A percentile compares a stretch with the other conserved stretches of the same genome.
Evolutionary conservation across 1,140 invertebrate genomes (phyloP).

Genomic region (Bactericera cockerelli): DNA sequence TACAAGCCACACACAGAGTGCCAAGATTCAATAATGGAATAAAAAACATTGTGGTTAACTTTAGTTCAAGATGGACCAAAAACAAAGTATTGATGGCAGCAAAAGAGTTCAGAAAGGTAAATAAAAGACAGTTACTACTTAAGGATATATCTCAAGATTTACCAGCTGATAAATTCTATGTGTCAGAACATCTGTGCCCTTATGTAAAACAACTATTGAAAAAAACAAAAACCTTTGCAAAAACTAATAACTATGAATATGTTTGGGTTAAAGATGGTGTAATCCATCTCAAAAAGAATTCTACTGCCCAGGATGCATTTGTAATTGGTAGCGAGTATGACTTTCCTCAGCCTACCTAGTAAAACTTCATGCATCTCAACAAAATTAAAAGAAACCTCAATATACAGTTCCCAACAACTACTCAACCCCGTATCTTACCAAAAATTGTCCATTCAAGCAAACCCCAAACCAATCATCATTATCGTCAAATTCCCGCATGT

Average conservation of each 20-base stretch:
- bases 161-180: neutral
- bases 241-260: neutral
- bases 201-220: neutral
- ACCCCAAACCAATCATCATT: too few relatives aligned
- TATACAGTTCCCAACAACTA: too few relatives aligned
- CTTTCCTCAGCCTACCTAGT: too few relatives aligned
- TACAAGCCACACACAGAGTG: neutral
- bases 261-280: neutral
- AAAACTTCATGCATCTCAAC: too few relatives aligned
- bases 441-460: too few relatives aligned
- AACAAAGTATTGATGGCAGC: neutral
- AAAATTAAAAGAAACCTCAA: too few relatives aligned
- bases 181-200: neutral
- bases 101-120: neutral
- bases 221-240: neutral
- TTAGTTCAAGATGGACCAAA: neutral
- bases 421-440: too few relatives aligned
- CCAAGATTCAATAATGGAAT: neutral
- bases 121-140: neutral
- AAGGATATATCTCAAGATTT: neutral
- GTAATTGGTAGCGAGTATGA: too few relatives aligned
- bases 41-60: conserved; percentile 4
- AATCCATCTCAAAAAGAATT: too few relatives aligned
- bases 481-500: too few relatives aligned
- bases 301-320: too few relatives aligned